Percentiles rank a stretch among this genome's conserved stretches.
phyloP scores from a whole-genome alignment of 2,888 invertebrate species.

The Herminia tarsipennalis region DNA sequence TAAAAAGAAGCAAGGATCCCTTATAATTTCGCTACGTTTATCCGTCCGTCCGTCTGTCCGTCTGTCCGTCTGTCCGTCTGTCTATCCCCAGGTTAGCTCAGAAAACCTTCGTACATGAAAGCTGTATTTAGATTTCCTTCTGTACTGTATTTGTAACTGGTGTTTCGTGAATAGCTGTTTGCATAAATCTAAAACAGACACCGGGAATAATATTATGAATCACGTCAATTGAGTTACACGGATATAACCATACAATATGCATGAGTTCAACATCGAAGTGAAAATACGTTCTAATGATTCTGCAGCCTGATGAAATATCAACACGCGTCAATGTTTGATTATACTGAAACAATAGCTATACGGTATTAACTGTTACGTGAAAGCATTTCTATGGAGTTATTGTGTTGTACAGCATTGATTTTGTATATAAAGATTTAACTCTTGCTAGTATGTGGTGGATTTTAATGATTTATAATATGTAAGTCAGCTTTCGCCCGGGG shows the following conservation, averaged over 20 bases:
- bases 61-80: too few species aligned
- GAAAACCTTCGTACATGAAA: too few species aligned
- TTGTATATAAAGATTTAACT: too few species aligned
- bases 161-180: constrained; percentile 21
- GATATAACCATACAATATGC: constrained; percentile 27
- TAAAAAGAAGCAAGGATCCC: too few species aligned
- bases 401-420: too few species aligned
- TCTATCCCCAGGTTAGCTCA: too few species aligned
- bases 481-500: too few species aligned
- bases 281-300: constrained; percentile 15
- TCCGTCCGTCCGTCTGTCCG: too few species aligned
- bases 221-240: constrained; percentile 6
- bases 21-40: too few species aligned
- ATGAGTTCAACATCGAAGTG: constrained; percentile 13
- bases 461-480: too few species aligned
- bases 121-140: not conserved
- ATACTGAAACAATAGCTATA: not conserved
- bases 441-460: too few species aligned
- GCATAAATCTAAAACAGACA: constrained; percentile 32
- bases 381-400: not conserved
- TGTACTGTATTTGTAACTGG: not conserved
- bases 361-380: not conserved
- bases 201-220: constrained; percentile 28
- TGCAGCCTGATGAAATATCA: constrained; percentile 1
- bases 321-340: constrained; percentile 1